Percentiles rank a stretch among this genome's conserved stretches.
These are phyloP conservation scores for Girardinichthys multiradiatus DNA, from an alignment of 2,113 vertebrate genomes.

Conservation along the genomic window DNA sequence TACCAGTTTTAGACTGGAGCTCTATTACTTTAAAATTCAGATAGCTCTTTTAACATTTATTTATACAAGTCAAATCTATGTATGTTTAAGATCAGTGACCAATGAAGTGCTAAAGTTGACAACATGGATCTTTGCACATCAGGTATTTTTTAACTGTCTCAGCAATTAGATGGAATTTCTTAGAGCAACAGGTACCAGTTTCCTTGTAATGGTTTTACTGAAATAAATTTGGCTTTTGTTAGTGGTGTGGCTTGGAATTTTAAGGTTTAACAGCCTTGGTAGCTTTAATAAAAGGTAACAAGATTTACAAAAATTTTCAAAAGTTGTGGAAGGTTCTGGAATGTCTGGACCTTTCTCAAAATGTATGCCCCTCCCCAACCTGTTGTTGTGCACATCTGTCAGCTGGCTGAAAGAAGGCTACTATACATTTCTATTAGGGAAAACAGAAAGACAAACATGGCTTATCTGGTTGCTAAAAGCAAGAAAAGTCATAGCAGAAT, in stretches of 20 bases:
- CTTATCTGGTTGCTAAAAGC: too few species aligned
- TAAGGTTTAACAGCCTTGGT: too few species aligned
- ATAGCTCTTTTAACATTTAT: conserved; percentile 1
- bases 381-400: too few species aligned
- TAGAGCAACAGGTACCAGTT: neutral
- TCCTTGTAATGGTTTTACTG: neutral
- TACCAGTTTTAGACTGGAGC: neutral
- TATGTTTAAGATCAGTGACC: conserved; percentile 10
- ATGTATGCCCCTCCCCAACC: too few species aligned
- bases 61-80: neutral
- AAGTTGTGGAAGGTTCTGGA: neutral
- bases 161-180: neutral
- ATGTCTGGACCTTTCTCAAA: neutral
- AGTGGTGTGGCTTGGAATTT: too few species aligned
- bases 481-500: too few species aligned
- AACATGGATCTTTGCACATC: conserved; percentile 17
- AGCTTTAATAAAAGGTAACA: too few species aligned
- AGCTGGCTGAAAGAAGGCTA: too few species aligned
- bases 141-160: neutral
- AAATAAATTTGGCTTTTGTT: neutral
- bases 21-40: conserved; percentile 4
- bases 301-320: neutral
- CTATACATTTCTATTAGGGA: too few species aligned
- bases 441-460: too few species aligned
- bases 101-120: conserved; percentile 11